Conservation (phyloP, 2,888 invertebrate species). For the Apotomis capreana region DNA sequence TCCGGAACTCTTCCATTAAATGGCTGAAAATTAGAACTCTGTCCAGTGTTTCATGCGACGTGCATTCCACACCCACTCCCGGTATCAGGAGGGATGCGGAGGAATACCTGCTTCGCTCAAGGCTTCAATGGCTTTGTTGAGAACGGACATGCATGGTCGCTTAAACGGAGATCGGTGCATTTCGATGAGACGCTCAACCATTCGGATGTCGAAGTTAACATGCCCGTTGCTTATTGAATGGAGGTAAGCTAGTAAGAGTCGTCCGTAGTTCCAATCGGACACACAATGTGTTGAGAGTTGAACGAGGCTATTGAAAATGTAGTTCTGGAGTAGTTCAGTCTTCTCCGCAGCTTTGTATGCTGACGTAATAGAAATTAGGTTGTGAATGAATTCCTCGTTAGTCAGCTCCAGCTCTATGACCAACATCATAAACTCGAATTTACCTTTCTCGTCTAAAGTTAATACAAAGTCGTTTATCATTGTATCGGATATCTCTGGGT, state of each 20-base stretch:
- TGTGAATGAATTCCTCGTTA: slow-evolving; percentile 54
- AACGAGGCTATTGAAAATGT: slow-evolving; percentile 52
- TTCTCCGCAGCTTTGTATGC: slow-evolving; percentile 63
- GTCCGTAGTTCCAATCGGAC: slow-evolving; percentile 62
- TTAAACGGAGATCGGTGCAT: slow-evolving; percentile 63
- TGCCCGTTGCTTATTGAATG: slow-evolving; percentile 53
- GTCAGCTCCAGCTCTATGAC: slow-evolving; percentile 54
- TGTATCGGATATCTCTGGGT: slow-evolving; percentile 53
- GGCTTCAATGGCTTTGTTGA: not conserved
- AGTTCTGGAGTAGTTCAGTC: slow-evolving; percentile 54
- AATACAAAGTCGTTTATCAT: slow-evolving; percentile 60
- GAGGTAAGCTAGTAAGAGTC: slow-evolving; percentile 59
- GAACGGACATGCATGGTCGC: slow-evolving; percentile 56
- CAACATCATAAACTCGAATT: slow-evolving; percentile 50
- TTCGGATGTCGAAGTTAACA: slow-evolving; percentile 33
- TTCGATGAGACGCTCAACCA: slow-evolving; percentile 56
- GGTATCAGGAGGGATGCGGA: slow-evolving; percentile 17
- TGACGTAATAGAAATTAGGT: slow-evolving; percentile 58
- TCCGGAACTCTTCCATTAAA: too few relatives aligned
- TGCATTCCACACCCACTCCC: slow-evolving; percentile 28
- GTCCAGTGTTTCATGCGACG: slow-evolving; percentile 12
- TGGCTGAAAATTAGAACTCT: slow-evolving; percentile 1
- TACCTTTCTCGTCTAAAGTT: slow-evolving; percentile 48
- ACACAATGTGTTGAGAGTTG: slow-evolving; percentile 49
- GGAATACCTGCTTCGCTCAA: slow-evolving; percentile 10